Percentiles rank a stretch among this genome's conserved stretches.
These are phyloP conservation scores for Leptopilina myrica DNA, from an alignment of 2,888 invertebrate species.

Conservation along the genomic window DNA sequence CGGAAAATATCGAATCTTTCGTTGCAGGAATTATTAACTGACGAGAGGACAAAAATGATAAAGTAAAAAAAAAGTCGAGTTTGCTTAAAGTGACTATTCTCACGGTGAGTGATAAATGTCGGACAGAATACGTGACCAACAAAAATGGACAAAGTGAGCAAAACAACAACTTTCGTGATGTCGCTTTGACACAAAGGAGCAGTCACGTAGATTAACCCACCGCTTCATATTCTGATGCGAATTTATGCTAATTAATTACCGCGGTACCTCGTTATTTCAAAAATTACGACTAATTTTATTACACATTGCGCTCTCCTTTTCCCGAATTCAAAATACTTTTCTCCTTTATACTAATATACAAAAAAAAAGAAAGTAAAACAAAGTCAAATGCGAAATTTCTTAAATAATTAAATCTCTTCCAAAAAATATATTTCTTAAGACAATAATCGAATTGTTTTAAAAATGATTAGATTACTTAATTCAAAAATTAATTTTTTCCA, in stretches of 20 bases:
- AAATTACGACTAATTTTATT: conserved; percentile 30
- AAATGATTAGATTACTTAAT: no score
- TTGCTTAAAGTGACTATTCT: not conserved
- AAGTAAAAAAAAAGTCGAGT: no score
- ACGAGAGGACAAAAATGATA: no score
- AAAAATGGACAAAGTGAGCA: conserved; percentile 4
- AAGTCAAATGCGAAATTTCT: no score
- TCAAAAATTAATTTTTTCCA: no score
- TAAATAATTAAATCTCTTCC: no score
- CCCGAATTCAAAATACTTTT: not conserved
- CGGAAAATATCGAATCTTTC: no score
- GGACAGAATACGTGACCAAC: conserved; percentile 27
- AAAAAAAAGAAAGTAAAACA: no score
- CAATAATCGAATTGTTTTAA: no score
- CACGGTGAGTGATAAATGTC: conserved; percentile 26
- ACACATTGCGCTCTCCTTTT: not conserved
- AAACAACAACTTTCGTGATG: conserved; percentile 17
- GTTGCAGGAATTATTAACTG: no score
- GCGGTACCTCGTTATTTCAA: conserved; percentile 51
- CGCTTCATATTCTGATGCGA: conserved; percentile 44
- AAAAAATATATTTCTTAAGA: no score
- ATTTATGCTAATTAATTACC: conserved; percentile 58
- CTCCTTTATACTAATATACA: no score
- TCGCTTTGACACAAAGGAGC: conserved; percentile 12
- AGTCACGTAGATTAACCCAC: conserved; percentile 9